Evolutionary conservation across 2,888 invertebrate species (phyloP).

Genomic region (Gastracanthus pulcherrimus): DNA sequence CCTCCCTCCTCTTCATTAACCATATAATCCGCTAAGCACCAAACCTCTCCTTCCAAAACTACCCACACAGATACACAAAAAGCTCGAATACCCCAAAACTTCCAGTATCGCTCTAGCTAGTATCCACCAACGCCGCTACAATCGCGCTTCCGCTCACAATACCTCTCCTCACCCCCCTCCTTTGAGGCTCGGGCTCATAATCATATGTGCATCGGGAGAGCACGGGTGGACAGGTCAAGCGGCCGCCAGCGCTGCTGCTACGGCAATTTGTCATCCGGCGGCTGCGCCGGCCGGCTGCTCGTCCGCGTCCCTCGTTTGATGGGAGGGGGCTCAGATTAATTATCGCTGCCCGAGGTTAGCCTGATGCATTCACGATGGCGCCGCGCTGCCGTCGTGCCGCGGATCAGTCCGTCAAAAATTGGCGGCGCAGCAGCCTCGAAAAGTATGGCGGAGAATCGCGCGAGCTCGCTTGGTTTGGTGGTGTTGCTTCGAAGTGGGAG

Average conservation of each 20-base stretch:
- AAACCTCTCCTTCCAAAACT: no score
- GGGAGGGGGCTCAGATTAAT: conserved; percentile 75
- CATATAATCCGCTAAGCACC: no score
- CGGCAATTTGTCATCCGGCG: conserved; percentile 73
- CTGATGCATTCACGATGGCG: conserved; percentile 8
- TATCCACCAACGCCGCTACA: no score
- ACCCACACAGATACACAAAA: not conserved
- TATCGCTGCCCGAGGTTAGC: conserved; percentile 67
- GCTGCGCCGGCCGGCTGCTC: conserved; percentile 55
- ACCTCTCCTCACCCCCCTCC: not conserved
- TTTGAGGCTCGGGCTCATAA: conserved; percentile 21
- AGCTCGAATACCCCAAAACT: not conserved
- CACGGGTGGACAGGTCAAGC: no score
- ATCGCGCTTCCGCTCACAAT: not conserved
- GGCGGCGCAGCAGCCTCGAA: no score
- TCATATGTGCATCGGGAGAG: conserved; percentile 28
- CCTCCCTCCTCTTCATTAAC: no score
- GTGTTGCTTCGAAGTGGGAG: no score
- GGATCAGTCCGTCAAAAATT: not conserved
- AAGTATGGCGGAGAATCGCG: no score
- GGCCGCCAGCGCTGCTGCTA: not conserved
- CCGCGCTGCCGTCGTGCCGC: not conserved
- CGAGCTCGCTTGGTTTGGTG: no score
- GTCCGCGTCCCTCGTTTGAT: conserved; percentile 72
- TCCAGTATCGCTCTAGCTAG: not conserved